A percentile compares a stretch with the other conserved stretches of the same genome.
Conservation (phyloP, 2,797 vertebrate species). For the Todus mexicanus region DNA sequence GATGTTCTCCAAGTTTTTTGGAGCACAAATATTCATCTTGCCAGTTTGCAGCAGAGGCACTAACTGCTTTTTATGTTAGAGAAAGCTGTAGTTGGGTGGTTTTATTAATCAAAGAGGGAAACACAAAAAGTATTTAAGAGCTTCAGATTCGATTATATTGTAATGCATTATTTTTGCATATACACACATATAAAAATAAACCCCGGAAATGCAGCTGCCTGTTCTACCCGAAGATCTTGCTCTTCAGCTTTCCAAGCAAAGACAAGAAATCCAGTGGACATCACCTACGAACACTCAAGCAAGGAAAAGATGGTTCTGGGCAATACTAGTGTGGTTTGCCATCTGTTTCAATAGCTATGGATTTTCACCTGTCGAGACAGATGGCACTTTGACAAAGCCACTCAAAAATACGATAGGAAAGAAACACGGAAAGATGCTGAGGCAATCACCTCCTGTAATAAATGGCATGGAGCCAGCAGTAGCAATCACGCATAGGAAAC, state of each 20-base stretch:
- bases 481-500: background rate
- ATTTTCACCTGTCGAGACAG: background rate
- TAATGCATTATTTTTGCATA: background rate
- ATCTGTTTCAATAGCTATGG: background rate
- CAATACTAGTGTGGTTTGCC: background rate
- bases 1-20: background rate
- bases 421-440: constrained; percentile 22
- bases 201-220: background rate
- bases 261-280: background rate
- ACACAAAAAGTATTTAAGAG: background rate
- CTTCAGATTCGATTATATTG: background rate
- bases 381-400: background rate
- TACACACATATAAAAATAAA: background rate
- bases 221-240: too few relatives aligned
- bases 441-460: constrained; percentile 4
- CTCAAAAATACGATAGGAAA: constrained; percentile 5
- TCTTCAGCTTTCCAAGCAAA: background rate
- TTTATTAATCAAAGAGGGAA: background rate
- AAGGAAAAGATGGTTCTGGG: background rate
- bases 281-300: background rate
- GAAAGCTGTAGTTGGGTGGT: background rate
- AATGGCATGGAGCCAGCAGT: background rate
- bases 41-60: background rate
- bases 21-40: background rate
- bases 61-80: background rate